Evolutionary conservation across 1,140 invertebrate genomes (phyloP).

Genomic region (Drosophila miranda): DNA sequence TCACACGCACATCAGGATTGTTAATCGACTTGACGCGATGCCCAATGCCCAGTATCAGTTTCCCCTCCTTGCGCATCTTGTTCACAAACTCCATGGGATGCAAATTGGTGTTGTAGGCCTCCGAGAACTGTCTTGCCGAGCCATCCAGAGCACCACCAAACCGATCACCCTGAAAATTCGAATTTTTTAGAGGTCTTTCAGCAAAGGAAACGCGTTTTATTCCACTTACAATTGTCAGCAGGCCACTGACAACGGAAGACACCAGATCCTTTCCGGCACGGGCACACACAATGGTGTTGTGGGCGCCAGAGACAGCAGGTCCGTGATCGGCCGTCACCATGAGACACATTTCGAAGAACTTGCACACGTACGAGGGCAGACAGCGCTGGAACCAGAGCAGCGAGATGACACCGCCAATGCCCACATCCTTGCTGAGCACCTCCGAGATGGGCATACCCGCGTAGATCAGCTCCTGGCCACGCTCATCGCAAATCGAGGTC

Average conservation of each 20-base stretch:
- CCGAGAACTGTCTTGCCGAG: conserved; percentile 97
- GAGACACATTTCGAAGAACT: conserved; percentile 99
- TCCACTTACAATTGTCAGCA: conserved; percentile 96
- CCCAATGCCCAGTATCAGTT: conserved; percentile 99
- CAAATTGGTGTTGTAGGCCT: conserved; percentile 95
- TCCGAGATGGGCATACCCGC: conserved; percentile 99
- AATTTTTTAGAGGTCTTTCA: background rate
- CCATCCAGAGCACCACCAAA: conserved; percentile 99
- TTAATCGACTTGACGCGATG: conserved; percentile 99
- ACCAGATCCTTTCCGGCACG: conserved; percentile 99
- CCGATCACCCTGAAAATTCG: conserved; percentile 91
- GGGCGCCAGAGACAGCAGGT: conserved; percentile 98
- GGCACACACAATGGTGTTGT: conserved; percentile 99
- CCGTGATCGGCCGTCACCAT: conserved; percentile 99
- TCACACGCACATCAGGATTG: conserved; percentile 99
- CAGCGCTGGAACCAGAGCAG: conserved; percentile 99
- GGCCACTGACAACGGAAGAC: conserved; percentile 97
- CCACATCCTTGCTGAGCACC: conserved; percentile 93
- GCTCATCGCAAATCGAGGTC: conserved; percentile 99
- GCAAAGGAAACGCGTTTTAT: background rate
- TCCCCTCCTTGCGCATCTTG: conserved; percentile 97
- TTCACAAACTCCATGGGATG: conserved; percentile 99
- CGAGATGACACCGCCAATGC: conserved; percentile 98
- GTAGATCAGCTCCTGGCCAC: conserved; percentile 98
- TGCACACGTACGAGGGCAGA: conserved; percentile 95